Conservation (phyloP, 1,140 invertebrate genomes). For the Nephotettix cincticeps region DNA sequence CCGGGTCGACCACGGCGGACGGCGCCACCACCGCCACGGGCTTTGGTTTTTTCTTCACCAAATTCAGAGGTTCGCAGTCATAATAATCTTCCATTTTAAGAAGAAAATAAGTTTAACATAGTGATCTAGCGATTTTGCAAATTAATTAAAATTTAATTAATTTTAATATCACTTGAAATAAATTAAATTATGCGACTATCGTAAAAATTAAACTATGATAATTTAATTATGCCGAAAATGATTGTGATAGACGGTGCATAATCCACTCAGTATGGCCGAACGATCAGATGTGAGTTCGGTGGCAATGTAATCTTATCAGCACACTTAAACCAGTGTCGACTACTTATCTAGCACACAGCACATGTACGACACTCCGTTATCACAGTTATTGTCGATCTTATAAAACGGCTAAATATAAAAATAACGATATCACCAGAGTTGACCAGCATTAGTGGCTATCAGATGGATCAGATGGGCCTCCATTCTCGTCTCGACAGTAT, state of each 20-base stretch:
- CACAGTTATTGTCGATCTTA: conserved; percentile 6
- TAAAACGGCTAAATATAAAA: conserved; percentile 5
- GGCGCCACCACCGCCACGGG: conserved; percentile 51
- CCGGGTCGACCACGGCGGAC: conserved; percentile 41
- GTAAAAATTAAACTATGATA: too few relatives aligned
- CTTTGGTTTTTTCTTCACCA: conserved; percentile 48
- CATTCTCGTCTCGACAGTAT: not conserved
- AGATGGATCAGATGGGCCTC: not conserved
- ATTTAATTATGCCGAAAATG: too few relatives aligned
- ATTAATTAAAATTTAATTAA: too few relatives aligned
- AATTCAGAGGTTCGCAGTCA: conserved; percentile 46
- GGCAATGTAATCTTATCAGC: conserved; percentile 20
- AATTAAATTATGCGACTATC: too few relatives aligned
- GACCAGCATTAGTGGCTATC: too few relatives aligned
- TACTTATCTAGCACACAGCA: not conserved
- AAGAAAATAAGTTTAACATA: not conserved
- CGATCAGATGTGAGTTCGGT: conserved; percentile 4
- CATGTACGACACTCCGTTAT: conserved; percentile 10
- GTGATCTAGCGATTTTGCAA: too few relatives aligned
- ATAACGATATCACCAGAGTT: conserved; percentile 9
- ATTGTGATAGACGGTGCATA: too few relatives aligned
- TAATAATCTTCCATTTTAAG: conserved; percentile 33
- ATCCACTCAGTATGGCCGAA: too few relatives aligned
- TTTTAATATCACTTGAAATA: too few relatives aligned
- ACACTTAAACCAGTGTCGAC: not conserved